A percentile compares a stretch with the other conserved stretches of the same genome.
These are phyloP conservation scores for Belonocnema kinseyi DNA, from an alignment of 1,140 invertebrate species.

Conservation along the genomic window DNA sequence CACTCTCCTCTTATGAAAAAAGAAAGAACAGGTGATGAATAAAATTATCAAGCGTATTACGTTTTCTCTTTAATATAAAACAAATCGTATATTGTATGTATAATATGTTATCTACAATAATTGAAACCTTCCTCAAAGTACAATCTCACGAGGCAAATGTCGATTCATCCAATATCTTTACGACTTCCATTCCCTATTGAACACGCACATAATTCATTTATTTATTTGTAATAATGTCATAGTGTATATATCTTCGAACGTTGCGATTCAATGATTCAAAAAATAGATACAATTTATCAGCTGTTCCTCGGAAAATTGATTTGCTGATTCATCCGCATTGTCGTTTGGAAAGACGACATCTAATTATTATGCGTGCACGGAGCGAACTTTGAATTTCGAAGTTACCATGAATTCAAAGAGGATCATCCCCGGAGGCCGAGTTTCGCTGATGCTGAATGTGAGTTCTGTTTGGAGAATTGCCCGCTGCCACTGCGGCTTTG, in stretches of 20 bases:
- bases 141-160: constrained; percentile 48
- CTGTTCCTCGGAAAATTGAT: constrained; percentile 41
- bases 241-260: constrained; percentile 28
- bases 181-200: constrained; percentile 47
- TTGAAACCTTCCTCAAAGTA: constrained; percentile 62
- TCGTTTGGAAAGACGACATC: constrained; percentile 50
- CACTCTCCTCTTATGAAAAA: not conserved
- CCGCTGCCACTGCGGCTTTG: not conserved
- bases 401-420: constrained; percentile 59
- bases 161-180: constrained; percentile 32
- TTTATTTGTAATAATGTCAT: constrained; percentile 25
- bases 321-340: constrained; percentile 45
- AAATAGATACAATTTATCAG: constrained; percentile 43
- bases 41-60: constrained; percentile 54
- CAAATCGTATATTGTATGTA: constrained; percentile 63
- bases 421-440: constrained; percentile 59
- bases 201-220: constrained; percentile 48
- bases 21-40: constrained; percentile 26
- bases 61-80: constrained; percentile 67
- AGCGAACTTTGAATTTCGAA: constrained; percentile 51
- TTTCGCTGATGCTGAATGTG: constrained; percentile 42
- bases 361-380: constrained; percentile 57
- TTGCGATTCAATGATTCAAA: constrained; percentile 45
- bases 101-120: constrained; percentile 64
- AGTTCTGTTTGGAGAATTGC: constrained; percentile 20